Percentiles rank a stretch among this genome's conserved stretches.
Evolutionary conservation across 2,797 vertebrate species (phyloP).

Genomic region (Eutrigla gurnardus): DNA sequence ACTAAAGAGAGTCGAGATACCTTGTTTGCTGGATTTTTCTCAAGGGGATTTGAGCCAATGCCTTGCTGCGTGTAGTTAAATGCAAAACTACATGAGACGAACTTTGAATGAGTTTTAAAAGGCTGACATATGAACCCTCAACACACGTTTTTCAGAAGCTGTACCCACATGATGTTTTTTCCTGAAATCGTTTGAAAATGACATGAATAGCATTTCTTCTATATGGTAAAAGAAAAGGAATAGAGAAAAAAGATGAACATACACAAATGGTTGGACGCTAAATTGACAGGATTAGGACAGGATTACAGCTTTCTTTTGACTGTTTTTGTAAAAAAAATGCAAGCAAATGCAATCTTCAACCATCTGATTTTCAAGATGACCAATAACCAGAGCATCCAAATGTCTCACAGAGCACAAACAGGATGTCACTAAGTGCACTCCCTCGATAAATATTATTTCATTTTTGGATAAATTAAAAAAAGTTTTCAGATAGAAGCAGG

Average conservation of each 20-base stretch:
- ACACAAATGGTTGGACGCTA: not conserved
- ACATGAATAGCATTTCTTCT: not conserved
- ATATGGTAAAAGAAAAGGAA: not conserved
- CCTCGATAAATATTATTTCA: not conserved
- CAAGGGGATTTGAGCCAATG: constrained; percentile 29
- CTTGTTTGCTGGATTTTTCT: constrained; percentile 32
- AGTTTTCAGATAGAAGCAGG: no score
- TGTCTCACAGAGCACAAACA: not conserved
- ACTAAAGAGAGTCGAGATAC: constrained; percentile 21
- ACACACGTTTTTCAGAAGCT: not conserved
- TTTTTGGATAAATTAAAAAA: not conserved
- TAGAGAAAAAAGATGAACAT: not conserved
- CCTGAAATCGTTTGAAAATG: not conserved
- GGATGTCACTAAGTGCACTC: not conserved
- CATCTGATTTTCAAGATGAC: constrained; percentile 2
- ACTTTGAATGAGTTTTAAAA: constrained; percentile 8
- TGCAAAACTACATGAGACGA: constrained; percentile 8
- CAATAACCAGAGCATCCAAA: constrained; percentile 1
- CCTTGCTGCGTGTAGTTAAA: constrained; percentile 12
- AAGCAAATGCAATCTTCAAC: constrained; percentile 1
- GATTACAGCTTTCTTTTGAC: constrained; percentile 1
- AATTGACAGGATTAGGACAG: constrained; percentile 3
- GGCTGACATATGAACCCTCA: constrained; percentile 15
- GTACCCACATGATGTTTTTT: not conserved
- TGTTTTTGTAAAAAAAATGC: constrained; percentile 1